Conservation (phyloP, 2,113 vertebrate genomes). For the Prunella himalayana region DNA sequence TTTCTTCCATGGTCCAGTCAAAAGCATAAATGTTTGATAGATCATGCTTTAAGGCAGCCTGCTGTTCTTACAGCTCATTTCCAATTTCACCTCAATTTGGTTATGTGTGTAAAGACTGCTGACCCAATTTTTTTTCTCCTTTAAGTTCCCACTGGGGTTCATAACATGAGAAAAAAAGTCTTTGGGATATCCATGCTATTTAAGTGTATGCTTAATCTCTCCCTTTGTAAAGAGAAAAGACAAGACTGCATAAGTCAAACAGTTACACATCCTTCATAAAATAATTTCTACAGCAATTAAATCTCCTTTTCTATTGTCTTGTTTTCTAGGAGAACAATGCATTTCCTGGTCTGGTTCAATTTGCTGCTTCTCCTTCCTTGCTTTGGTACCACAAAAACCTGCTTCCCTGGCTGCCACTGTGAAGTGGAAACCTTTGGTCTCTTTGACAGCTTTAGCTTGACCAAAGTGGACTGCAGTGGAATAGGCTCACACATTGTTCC, state of each 20-base stretch:
- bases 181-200: background rate
- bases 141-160: background rate
- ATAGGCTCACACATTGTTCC: slow-evolving; percentile 82
- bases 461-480: slow-evolving; percentile 88
- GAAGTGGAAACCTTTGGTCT: slow-evolving; percentile 95
- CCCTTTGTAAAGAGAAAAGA: background rate
- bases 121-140: background rate
- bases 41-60: background rate
- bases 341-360: slow-evolving; percentile 28
- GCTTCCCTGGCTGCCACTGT: slow-evolving; percentile 87
- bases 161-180: background rate
- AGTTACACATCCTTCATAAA: background rate
- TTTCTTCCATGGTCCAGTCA: background rate
- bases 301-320: background rate
- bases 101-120: background rate
- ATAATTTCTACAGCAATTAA: background rate
- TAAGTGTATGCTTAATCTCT: background rate
- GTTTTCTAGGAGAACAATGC: slow-evolving; percentile 69
- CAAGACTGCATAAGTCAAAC: background rate
- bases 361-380: slow-evolving; percentile 52
- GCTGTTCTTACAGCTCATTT: background rate
- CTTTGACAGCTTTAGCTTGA: slow-evolving; percentile 97
- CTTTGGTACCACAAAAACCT: slow-evolving; percentile 70
- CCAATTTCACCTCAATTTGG: background rate
- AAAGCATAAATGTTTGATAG: background rate